Evolutionary conservation across 1,140 invertebrate genomes (phyloP).

Genomic region (Ladona fulva): DNA sequence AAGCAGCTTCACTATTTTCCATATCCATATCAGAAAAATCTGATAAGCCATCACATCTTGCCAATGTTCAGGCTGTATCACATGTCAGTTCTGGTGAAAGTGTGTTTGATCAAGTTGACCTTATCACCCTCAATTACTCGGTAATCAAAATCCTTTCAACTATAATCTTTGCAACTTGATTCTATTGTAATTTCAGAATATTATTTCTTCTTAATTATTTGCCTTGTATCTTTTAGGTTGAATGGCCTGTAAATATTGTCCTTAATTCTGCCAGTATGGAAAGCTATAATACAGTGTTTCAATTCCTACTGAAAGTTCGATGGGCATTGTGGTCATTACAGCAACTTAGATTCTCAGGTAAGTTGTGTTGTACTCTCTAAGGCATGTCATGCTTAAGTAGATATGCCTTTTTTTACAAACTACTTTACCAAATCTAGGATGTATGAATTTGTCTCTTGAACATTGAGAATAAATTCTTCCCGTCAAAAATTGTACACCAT

Average conservation of each 20-base stretch:
- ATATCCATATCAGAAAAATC: conserved; percentile 18
- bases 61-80: neutral
- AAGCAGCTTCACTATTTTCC: conserved; percentile 37
- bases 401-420: too few relatives aligned
- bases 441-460: too few relatives aligned
- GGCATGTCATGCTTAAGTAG: too few relatives aligned
- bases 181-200: too few relatives aligned
- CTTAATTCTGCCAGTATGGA: conserved; percentile 41
- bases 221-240: too few relatives aligned
- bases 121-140: neutral
- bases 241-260: conserved; percentile 46
- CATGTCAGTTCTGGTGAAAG: too few relatives aligned
- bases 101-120: conserved; percentile 23
- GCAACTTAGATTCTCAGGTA: conserved; percentile 43
- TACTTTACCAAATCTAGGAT: too few relatives aligned
- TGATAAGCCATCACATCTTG: neutral
- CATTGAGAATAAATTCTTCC: too few relatives aligned
- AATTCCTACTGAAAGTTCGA: conserved; percentile 52
- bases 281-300: conserved; percentile 51
- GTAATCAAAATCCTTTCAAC: neutral
- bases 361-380: conserved; percentile 16
- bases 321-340: conserved; percentile 51
- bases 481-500: too few relatives aligned
- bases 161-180: too few relatives aligned
- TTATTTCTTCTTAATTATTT: too few relatives aligned